Conservation (phyloP, 2,113 vertebrate genomes). For the Oryzias celebensis region DNA sequence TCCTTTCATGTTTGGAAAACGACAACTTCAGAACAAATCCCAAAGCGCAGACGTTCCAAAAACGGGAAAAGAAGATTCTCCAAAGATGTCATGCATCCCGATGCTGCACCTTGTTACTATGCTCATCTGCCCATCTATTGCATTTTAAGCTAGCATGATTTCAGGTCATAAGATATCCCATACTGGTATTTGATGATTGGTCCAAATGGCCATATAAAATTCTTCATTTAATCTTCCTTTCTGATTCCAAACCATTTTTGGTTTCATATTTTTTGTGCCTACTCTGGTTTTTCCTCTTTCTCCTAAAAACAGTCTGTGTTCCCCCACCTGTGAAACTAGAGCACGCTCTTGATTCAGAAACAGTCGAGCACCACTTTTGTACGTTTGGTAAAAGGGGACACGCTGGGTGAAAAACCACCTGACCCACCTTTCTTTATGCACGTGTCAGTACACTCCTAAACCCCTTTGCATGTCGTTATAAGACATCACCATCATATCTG, state of each 20-base stretch:
- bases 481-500: constrained; percentile 16
- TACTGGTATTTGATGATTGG: constrained; percentile 5
- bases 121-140: constrained; percentile 8
- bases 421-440: constrained; percentile 27
- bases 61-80: neutral
- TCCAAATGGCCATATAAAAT: neutral
- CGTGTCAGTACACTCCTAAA: constrained; percentile 27
- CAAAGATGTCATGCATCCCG: neutral
- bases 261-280: neutral
- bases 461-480: constrained; percentile 31
- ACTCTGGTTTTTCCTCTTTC: neutral
- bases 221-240: neutral
- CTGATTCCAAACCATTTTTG: neutral
- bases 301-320: constrained; percentile 38
- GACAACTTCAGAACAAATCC: constrained; percentile 20
- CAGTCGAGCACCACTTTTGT: constrained; percentile 14
- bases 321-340: constrained; percentile 60
- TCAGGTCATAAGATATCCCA: constrained; percentile 5
- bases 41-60: neutral
- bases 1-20: constrained; percentile 16
- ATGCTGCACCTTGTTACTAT: neutral
- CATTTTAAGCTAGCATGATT: constrained; percentile 16
- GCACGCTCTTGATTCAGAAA: constrained; percentile 53
- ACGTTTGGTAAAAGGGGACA: constrained; percentile 6
- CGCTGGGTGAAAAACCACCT: constrained; percentile 16